phyloP scores from a whole-genome alignment of 2,797 vertebrate genomes.

The Sebastes minor region DNA sequence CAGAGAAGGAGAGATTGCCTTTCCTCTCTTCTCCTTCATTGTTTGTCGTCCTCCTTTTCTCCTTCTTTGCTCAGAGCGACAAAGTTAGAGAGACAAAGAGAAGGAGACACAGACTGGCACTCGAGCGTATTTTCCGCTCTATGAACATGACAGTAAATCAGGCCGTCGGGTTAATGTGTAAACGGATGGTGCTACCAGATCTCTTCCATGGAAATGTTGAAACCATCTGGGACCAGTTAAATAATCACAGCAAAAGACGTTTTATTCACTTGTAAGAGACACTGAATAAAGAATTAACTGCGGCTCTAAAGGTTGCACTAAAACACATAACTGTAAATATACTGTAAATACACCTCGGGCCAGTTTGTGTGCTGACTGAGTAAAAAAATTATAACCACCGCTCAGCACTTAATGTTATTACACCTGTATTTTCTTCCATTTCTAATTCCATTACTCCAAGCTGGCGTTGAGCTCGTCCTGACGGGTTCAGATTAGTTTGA shows the following conservation, averaged over 20 bases:
- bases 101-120: slow-evolving; percentile 16
- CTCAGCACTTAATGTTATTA: slow-evolving; percentile 63
- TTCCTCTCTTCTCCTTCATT: not conserved
- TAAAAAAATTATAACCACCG: slow-evolving; percentile 29
- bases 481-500: slow-evolving; percentile 26
- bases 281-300: not conserved
- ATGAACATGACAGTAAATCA: slow-evolving; percentile 39
- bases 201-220: slow-evolving; percentile 12
- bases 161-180: slow-evolving; percentile 42
- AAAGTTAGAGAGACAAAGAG: not conserved
- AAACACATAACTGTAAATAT: not conserved
- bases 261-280: not conserved
- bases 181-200: slow-evolving; percentile 19
- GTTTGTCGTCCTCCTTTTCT: not conserved
- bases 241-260: not conserved
- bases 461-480: slow-evolving; percentile 35
- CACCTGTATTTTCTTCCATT: slow-evolving; percentile 35
- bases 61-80: slow-evolving; percentile 15
- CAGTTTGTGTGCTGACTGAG: slow-evolving; percentile 22
- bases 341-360: not conserved
- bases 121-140: slow-evolving; percentile 47
- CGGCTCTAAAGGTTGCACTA: not conserved
- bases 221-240: slow-evolving; percentile 12
- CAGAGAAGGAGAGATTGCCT: not conserved
- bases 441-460: slow-evolving; percentile 55